Evolutionary conservation across 2,888 invertebrate species (phyloP).

Genomic region (Argyresthia albistria): DNA sequence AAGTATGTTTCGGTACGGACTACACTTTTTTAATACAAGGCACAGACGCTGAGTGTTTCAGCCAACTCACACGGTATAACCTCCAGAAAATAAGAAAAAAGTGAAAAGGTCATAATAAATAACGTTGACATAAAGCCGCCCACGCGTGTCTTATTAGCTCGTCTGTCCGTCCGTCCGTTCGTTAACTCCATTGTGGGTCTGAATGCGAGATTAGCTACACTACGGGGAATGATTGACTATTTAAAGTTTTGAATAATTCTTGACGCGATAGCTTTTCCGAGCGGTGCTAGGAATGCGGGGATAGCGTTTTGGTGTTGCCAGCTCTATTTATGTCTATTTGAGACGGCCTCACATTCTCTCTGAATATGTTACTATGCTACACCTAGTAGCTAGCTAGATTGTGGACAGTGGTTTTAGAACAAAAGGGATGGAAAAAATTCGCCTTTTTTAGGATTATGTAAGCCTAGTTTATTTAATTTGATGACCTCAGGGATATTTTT

Average conservation of each 20-base stretch:
- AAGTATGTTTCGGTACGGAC: neutral
- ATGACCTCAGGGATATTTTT: too few species aligned
- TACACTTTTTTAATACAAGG: neutral
- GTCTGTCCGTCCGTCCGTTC: conserved; percentile 66
- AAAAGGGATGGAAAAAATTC: too few species aligned
- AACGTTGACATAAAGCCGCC: conserved; percentile 67
- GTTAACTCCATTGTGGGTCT: conserved; percentile 65
- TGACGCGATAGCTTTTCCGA: conserved; percentile 39
- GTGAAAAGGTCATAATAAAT: conserved; percentile 58
- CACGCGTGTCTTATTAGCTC: conserved; percentile 67
- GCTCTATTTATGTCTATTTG: neutral
- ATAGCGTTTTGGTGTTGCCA: neutral
- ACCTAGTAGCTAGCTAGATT: too few species aligned
- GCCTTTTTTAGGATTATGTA: too few species aligned
- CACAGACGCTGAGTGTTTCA: neutral
- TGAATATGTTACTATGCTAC: too few species aligned
- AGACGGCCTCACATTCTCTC: too few species aligned
- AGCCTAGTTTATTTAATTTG: too few species aligned
- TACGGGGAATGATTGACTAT: conserved; percentile 67
- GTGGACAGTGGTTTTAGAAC: too few species aligned
- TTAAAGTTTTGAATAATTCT: conserved; percentile 53
- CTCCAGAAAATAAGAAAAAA: conserved; percentile 15
- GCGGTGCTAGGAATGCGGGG: conserved; percentile 14
- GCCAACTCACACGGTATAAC: conserved; percentile 2
- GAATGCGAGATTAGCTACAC: conserved; percentile 68